Conservation (phyloP, 2,888 invertebrate genomes). For the Pseudolycoriella hygida region DNA sequence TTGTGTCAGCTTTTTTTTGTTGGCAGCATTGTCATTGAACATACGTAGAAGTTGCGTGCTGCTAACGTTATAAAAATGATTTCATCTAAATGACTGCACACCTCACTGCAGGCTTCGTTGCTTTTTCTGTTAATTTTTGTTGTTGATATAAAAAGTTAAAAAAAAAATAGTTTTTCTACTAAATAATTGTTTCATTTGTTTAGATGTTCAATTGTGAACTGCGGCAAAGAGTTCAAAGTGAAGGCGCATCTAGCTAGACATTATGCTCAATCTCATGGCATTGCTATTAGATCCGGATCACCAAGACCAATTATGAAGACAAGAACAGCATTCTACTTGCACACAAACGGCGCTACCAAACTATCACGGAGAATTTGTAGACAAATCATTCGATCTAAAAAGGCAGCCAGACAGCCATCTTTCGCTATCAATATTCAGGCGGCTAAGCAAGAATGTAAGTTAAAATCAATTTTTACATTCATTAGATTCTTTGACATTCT, state of each 20-base stretch:
- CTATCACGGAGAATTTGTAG: conserved; percentile 76
- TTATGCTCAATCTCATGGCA: conserved; percentile 75
- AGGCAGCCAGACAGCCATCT: conserved; percentile 77
- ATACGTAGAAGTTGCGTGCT: too few species aligned
- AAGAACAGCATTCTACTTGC: conserved; percentile 87
- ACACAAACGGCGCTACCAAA: conserved; percentile 78
- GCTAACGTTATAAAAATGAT: too few species aligned
- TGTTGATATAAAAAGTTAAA: too few species aligned
- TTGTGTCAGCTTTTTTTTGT: too few species aligned
- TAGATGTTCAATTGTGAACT: conserved; percentile 78
- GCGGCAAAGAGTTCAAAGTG: conserved; percentile 90
- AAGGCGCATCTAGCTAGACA: conserved; percentile 89
- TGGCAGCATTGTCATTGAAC: too few species aligned
- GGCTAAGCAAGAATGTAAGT: conserved; percentile 76
- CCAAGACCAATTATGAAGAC: conserved; percentile 94
- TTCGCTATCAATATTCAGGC: conserved; percentile 58
- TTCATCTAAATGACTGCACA: not conserved
- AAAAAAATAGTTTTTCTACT: not conserved
- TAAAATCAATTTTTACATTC: not conserved
- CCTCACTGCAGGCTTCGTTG: not conserved
- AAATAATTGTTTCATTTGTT: conserved; percentile 1
- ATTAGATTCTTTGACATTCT: too few species aligned
- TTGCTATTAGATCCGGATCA: conserved; percentile 52
- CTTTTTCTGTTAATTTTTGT: not conserved
- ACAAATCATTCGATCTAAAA: conserved; percentile 62